These are phyloP conservation scores for Drosophila tripunctata DNA, from an alignment of 2,888 invertebrate species.

Conservation along the genomic window DNA sequence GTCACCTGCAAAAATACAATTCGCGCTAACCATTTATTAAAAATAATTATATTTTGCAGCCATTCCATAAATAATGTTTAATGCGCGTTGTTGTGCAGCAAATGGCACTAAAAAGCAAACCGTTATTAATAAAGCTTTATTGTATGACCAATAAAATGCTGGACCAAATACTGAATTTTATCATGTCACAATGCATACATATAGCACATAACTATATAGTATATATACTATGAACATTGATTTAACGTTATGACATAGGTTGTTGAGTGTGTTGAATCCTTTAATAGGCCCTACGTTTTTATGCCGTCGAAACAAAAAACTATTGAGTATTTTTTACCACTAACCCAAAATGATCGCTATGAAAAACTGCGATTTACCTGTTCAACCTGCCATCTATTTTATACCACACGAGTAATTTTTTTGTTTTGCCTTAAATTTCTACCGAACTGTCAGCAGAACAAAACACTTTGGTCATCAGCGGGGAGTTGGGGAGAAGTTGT, in stretches of 20 bases:
- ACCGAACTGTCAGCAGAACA: constrained; percentile 18
- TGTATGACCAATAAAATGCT: constrained; percentile 47
- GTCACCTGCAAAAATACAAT: constrained; percentile 35
- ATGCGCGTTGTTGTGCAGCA: constrained; percentile 38
- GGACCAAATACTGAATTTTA: constrained; percentile 43
- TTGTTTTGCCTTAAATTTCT: constrained; percentile 15
- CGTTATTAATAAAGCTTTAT: constrained; percentile 56
- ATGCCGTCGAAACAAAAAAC: constrained; percentile 20
- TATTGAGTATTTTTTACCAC: constrained; percentile 18
- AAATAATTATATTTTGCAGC: constrained; percentile 43
- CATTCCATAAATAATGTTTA: constrained; percentile 47
- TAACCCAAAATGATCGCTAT: constrained; percentile 24
- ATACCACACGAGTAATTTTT: constrained; percentile 3
- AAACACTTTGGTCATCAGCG: constrained; percentile 6
- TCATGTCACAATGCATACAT: constrained; percentile 27
- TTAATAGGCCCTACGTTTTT: constrained; percentile 53
- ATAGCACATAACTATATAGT: constrained; percentile 6
- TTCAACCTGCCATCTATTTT: constrained; percentile 30
- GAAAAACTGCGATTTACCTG: constrained; percentile 48
- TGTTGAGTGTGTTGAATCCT: constrained; percentile 58
- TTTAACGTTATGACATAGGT: constrained; percentile 43
- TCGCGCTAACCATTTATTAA: constrained; percentile 21
- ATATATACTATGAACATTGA: neutral
- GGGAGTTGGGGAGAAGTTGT: neutral
- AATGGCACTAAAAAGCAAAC: constrained; percentile 37